Evolutionary conservation across 1,140 invertebrate genomes (phyloP), one percentile per base, ranked within the genome.

Genomic region (Pogonognathellus flavescens): DNA sequence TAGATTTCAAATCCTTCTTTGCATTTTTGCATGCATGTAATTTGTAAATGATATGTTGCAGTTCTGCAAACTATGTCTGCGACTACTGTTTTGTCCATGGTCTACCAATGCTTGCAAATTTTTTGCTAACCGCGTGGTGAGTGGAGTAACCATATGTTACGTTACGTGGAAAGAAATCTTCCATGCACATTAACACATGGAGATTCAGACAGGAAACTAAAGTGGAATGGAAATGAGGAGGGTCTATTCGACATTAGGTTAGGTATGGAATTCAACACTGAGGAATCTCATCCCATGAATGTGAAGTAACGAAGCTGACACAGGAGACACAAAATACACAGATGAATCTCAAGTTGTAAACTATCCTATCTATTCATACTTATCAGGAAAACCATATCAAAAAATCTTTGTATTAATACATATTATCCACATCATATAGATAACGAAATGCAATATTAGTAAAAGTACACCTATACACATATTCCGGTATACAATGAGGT

Each of bases 141-240:
- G 31, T 41, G 31, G 31, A 41, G 6, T 41, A 41, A 41, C 31
- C 31, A 41, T 41, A 41, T 60, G n/a, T 31, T 22, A 66, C 20
- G 5, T 10, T n/a, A 57, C 53, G 10, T 10, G 0, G 70, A 49
- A 76, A 50, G 31, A n/a, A 16, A 76, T n/a, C 25, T 49, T 49
- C 41, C 31, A 16, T 8, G 6, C 16, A 1, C 25, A 76, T 49
- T 8, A n/a, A 49, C n/a, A 25, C 22, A 22, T 70, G 41, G 70
- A 50, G 25, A 76, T 49, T 0, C 16, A 76, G 70, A 76, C 70
- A 76, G 70, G 70, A 76, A 76, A 76, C 70, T 76, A 76, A 76
- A 76, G 25, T 49, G 70, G 70, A 76, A 76, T 76, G 25, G 4
- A 16, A 14, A 76, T 50, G 25, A 76, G 70, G 31, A 8, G 31